Base-by-base conservation (phyloP, 2,888 invertebrate species). In the Magallana nippona region DNA sequence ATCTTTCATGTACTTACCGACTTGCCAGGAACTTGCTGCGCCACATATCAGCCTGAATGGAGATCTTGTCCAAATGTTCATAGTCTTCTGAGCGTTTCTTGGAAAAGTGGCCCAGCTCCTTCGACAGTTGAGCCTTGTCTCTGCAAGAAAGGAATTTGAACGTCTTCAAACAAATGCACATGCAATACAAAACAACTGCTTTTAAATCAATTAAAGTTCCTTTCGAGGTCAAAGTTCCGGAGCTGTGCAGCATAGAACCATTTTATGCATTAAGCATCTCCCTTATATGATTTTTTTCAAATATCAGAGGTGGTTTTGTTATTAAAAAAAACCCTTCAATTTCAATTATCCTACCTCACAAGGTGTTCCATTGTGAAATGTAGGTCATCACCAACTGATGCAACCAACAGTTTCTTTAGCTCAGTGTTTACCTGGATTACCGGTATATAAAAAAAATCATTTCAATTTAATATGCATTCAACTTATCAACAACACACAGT, bases 1-100 rank as follows among this genome's bases (percentile, higher is more conserved):
- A 5, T 5, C 0, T 5, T 44, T 8, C 44, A 44, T 44, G 44
- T 44, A 44, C 71, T 32, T 95, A 97, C 97, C 97, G 97, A 95
- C 97, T 97, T 44, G 98, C 98, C 90, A 98, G 95, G 94, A 98
- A 99, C 96, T 98, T 99, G 93, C 98, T 98, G 87, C 98, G 96
- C 98, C 98, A 99, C 81, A 98, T 98, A 95, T 99, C 98, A 93
- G 98, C 98, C 92, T 98, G 98, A 0, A 98, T 98, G 22, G 97
- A 97, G 60, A 98, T 95, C 96, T 97, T 97, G 93, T 99, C 98
- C 2, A 98, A 97, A 95, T 98, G 97, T 94, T 98, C 98, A 95
- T 97, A 97, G 94, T 98, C 94, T 55, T 93, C 92, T 17, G 90
- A 86, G 82, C 98, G 95, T 94, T 97, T 96, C 93, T 97, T 90